Conservation (phyloP, 2,113 vertebrate species). For the Strigops habroptila region DNA sequence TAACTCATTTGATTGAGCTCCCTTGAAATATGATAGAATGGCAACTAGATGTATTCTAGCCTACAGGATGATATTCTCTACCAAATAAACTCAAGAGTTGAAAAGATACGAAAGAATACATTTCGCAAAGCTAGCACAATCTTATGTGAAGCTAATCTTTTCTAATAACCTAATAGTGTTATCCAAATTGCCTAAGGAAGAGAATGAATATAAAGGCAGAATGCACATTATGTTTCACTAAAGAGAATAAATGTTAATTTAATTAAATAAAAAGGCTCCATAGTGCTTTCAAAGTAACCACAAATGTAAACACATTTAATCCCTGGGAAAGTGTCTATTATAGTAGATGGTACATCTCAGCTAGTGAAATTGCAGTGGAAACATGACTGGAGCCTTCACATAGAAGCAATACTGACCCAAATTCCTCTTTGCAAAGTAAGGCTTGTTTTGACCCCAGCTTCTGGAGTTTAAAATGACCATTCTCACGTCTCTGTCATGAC, state of each 20-base stretch:
- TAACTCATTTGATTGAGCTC: slow-evolving; percentile 42
- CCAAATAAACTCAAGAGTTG: slow-evolving; percentile 36
- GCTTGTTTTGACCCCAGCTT: background rate
- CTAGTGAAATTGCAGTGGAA: background rate
- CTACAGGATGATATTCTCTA: slow-evolving; percentile 57
- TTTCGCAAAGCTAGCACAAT: slow-evolving; percentile 62
- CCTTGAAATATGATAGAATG: slow-evolving; percentile 62
- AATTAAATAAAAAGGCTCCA: slow-evolving; percentile 47
- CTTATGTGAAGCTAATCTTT: slow-evolving; percentile 50
- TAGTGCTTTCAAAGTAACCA: slow-evolving; percentile 53
- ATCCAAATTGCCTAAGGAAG: slow-evolving; percentile 50
- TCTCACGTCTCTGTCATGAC: background rate
- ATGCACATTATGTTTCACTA: slow-evolving; percentile 32
- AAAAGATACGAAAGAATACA: slow-evolving; percentile 57
- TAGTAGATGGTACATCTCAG: background rate
- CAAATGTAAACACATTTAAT: slow-evolving; percentile 31
- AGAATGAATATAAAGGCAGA: slow-evolving; percentile 20
- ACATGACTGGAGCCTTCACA: background rate
- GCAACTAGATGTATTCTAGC: slow-evolving; percentile 64
- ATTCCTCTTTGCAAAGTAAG: background rate
- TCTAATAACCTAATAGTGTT: slow-evolving; percentile 40
- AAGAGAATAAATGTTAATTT: slow-evolving; percentile 46
- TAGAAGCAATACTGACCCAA: background rate
- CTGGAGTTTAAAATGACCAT: background rate
- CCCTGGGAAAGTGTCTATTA: background rate